A percentile compares a stretch with the other conserved stretches of the same genome.
Conservation (phyloP, 2,113 vertebrate genomes). For the Panthera tigris region DNA sequence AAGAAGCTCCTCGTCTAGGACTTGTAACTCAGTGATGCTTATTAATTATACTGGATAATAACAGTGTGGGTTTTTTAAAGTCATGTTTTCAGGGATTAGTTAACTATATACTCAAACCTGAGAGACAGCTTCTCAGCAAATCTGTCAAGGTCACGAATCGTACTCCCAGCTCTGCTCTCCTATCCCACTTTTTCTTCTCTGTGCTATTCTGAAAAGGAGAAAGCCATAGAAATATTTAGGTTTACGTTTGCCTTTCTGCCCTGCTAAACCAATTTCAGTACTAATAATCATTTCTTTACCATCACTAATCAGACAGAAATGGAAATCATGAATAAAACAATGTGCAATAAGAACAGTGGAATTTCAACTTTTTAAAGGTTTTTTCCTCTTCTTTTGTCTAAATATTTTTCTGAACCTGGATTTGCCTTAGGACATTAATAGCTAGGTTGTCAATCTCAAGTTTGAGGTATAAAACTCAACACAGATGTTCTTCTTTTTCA, state of each 20-base stretch:
- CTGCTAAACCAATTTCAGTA: neutral
- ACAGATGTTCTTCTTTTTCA: neutral
- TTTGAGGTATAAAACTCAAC: neutral
- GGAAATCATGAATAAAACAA: slow-evolving; percentile 8
- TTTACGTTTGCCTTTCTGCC: neutral
- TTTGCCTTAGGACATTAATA: neutral
- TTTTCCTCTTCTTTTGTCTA: neutral
- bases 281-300: neutral
- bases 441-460: neutral
- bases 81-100: slow-evolving; percentile 51
- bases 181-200: neutral
- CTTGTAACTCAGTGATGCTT: slow-evolving; percentile 25
- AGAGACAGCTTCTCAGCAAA: slow-evolving; percentile 52
- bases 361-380: neutral
- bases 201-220: neutral
- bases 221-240: neutral
- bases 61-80: slow-evolving; percentile 48
- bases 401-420: slow-evolving; percentile 10
- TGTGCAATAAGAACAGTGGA: neutral
- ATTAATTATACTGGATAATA: slow-evolving; percentile 66
- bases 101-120: slow-evolving; percentile 33
- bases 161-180: neutral
- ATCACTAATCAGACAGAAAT: slow-evolving; percentile 15
- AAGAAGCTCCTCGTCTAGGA: slow-evolving; percentile 29
- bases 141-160: neutral